Evolutionary conservation across 1,140 invertebrate species (phyloP), one percentile per base, ranked within the genome.

Genomic region (Zaprionus vittiger): DNA sequence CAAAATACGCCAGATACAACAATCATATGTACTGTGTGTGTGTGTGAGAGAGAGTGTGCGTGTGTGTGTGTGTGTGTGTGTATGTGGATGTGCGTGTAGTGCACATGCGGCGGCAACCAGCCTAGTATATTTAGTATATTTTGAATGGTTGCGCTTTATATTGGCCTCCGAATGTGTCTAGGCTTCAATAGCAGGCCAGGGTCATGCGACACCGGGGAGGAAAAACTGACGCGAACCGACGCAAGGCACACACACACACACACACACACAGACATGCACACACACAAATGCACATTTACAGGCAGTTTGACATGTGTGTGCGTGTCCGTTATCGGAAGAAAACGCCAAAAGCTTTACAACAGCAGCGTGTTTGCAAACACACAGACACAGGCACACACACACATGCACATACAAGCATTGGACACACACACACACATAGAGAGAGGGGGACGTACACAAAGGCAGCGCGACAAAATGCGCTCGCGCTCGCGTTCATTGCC

Each of bases 181-280:
- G 89, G 89, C 89, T 91, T 91, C 89, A 91, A 91, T 91, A 91
- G 89, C 89, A 91, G 89, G 89, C 89, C 89, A 91, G 89, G 89
- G 89, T 91, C 89, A 91, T 85, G 84, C 80, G 89, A 91, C 87
- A 91, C 91, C 73, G 73, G 83, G 87, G 87, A 87, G 87, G 87
- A 91, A 91, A 73, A 90, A 89, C 72, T 85, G 75, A 81, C 86
- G 81, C 79, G 77, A 84, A 87, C 79, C 81, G 80, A 79, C 77
- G 81, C 77, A 77, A 83, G 70, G 64, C 61, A 65, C 59, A 77
- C 26, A 49, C n/a, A 60, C 49, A 64, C 26, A 31, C 49, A 31
- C 17, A 47, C 71, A 60, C 20, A 20, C 34, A 26, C 20, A 20
- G 24, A 26, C 49, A 38, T 2, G 4, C 17, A 47, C 71, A 60